Percentiles rank a stretch among this genome's conserved stretches.
Evolutionary conservation across 2,113 vertebrate species (phyloP).

Genomic region (Percina caprodes): DNA sequence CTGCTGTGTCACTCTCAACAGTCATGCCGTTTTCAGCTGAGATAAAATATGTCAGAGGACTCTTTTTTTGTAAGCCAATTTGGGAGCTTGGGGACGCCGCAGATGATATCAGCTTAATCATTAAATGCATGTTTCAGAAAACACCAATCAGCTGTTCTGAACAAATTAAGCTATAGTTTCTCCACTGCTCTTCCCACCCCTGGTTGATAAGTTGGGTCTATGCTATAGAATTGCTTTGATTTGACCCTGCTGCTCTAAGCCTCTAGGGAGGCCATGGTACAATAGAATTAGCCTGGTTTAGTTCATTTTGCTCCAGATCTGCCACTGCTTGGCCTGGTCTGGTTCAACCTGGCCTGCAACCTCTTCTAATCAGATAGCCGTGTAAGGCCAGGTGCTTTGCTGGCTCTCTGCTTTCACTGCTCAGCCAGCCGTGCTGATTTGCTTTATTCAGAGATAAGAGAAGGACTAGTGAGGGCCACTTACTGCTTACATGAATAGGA

Average conservation of each 20-base stretch:
- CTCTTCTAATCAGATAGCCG: constrained; percentile 80
- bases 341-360: constrained; percentile 74
- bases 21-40: constrained; percentile 23
- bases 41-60: constrained; percentile 42
- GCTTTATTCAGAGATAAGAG: constrained; percentile 78
- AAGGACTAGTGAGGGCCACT: constrained; percentile 56
- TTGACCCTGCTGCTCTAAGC: constrained; percentile 68
- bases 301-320: constrained; percentile 73
- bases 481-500: constrained; percentile 62
- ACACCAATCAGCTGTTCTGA: constrained; percentile 58
- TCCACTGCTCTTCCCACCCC: constrained; percentile 40
- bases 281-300: constrained; percentile 80
- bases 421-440: constrained; percentile 74
- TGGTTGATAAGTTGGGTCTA: constrained; percentile 69
- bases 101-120: constrained; percentile 60
- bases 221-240: constrained; percentile 68
- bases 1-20: constrained; percentile 16
- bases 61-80: constrained; percentile 47
- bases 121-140: constrained; percentile 61
- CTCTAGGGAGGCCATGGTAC: constrained; percentile 55
- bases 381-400: constrained; percentile 80
- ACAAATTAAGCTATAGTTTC: constrained; percentile 40
- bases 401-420: constrained; percentile 75
- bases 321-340: constrained; percentile 66
- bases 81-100: constrained; percentile 29